Base-by-base conservation (phyloP, 1,140 invertebrate genomes). In the Pollicipes pollicipes region DNA sequence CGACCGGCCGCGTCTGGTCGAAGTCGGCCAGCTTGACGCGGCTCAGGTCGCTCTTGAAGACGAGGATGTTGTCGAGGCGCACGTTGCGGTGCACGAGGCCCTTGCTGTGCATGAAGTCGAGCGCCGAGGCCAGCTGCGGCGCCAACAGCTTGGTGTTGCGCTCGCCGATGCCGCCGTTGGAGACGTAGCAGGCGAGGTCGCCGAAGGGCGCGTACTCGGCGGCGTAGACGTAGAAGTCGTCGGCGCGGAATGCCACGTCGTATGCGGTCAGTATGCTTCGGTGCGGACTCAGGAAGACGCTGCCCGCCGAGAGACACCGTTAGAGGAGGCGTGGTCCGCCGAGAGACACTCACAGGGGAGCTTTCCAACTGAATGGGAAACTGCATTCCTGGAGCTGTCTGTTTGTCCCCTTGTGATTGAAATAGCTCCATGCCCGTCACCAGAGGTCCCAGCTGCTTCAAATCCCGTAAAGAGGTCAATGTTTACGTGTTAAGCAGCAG, bases 1-100 rank as follows among this genome's bases (percentile, higher is more conserved):
- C 88, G 68, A 86, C 86, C 82, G 73, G 69, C 66, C 75, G 75
- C 0, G 89, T 83, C 79, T 96, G 89, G 0, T 95, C 95, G 77
- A 98, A 98, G 81, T 98, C 95, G 77, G 93, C 95, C 66, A 98
- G 82, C 81, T 98, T 98, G 28, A 98, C 90, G 73, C 91, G 84
- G 66, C 88, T 89, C 79, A 93, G 94, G 77, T 95, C 91, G 68
- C 87, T 90, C 75, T 88, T 86, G 78, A 91, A 90, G 17, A 89
- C 84, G 21, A 90, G 79, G 64, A 91, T 83, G 77, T 90, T 90
- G 76, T 90, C 88, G 27, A 88, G 81, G 80, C 93, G 93, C 21
- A 96, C 88, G 78, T 96, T 92, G 30, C 93, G 82, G 79, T 96
- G 93, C 28, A 95, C 93, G 67, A 98, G 81, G 75, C 93, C 89